phyloP scores from a whole-genome alignment of 2,888 invertebrate species.

The Eubasilissa splendida region DNA sequence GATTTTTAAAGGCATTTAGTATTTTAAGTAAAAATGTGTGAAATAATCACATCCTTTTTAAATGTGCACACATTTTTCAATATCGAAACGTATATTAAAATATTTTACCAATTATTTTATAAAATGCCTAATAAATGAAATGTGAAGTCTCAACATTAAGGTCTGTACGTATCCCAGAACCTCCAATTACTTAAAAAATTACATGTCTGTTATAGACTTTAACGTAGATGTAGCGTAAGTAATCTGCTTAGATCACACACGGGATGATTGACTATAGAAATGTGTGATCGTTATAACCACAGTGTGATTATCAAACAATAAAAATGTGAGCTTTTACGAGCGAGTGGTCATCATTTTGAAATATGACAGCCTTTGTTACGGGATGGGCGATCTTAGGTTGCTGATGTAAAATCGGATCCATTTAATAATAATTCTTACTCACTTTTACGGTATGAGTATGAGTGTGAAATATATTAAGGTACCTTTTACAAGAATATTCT shows the following conservation, averaged over 20 bases:
- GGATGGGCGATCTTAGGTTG: constrained; percentile 10
- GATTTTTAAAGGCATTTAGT: too few species aligned
- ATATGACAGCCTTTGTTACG: constrained; percentile 39
- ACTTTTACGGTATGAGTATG: neutral
- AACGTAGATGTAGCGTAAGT: too few species aligned
- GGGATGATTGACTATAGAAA: constrained; percentile 3
- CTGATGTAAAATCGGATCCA: neutral
- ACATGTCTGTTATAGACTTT: too few species aligned
- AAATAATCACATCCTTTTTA: too few species aligned
- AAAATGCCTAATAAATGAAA: too few species aligned
- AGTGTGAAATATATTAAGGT: neutral
- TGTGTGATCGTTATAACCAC: constrained; percentile 20
- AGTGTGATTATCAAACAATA: constrained; percentile 51
- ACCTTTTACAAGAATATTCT: constrained; percentile 25
- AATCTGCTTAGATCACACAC: neutral
- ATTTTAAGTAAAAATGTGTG: too few species aligned
- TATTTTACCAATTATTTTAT: too few species aligned
- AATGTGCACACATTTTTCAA: too few species aligned
- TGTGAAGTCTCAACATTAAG: too few species aligned
- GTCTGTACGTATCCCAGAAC: too few species aligned
- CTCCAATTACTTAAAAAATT: too few species aligned
- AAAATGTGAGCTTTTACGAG: constrained; percentile 47
- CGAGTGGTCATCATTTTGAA: constrained; percentile 40
- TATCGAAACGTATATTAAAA: too few species aligned
- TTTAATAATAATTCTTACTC: neutral